Percentiles rank a stretch among this genome's conserved stretches.
Evolutionary conservation across 2,888 invertebrate species (phyloP).

Genomic region (Tetropium fuscum): DNA sequence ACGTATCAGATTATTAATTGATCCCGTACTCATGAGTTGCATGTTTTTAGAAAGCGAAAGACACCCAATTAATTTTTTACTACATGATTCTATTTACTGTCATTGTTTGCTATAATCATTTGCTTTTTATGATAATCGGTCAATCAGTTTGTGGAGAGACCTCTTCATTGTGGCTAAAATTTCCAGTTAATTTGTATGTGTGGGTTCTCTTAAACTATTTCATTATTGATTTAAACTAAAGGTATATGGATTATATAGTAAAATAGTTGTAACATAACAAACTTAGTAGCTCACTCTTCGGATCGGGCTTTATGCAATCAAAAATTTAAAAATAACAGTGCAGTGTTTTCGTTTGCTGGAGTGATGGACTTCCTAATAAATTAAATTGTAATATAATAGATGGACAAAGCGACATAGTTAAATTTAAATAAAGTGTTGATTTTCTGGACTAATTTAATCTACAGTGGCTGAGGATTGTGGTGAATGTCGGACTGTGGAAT

Average conservation of each 20-base stretch:
- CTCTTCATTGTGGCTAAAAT: constrained; percentile 38
- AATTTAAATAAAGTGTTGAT: constrained; percentile 57
- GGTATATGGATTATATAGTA: constrained; percentile 64
- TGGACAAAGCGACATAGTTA: constrained; percentile 52
- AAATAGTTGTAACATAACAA: constrained; percentile 60
- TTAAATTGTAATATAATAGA: constrained; percentile 57
- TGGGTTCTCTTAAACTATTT: constrained; percentile 57
- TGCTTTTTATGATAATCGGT: constrained; percentile 35
- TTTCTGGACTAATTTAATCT: constrained; percentile 55
- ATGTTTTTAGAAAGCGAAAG: constrained; percentile 38
- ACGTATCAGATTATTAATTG: constrained; percentile 53
- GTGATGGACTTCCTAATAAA: constrained; percentile 60
- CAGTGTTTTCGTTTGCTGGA: constrained; percentile 62
- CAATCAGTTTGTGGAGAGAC: constrained; percentile 23
- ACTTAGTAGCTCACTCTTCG: constrained; percentile 64
- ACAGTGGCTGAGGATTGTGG: constrained; percentile 47
- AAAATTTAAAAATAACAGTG: constrained; percentile 54
- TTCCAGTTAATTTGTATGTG: constrained; percentile 59
- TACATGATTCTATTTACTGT: constrained; percentile 29
- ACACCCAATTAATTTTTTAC: constrained; percentile 32
- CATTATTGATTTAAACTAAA: constrained; percentile 55
- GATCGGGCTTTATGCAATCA: constrained; percentile 60
- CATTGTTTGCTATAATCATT: constrained; percentile 38
- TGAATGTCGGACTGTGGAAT: constrained; percentile 45
- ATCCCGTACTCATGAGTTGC: constrained; percentile 50